Percentiles rank a stretch among this genome's conserved stretches.
Conservation (phyloP, 1,140 invertebrate species). For the Pseudomyrmex sp. region DNA sequence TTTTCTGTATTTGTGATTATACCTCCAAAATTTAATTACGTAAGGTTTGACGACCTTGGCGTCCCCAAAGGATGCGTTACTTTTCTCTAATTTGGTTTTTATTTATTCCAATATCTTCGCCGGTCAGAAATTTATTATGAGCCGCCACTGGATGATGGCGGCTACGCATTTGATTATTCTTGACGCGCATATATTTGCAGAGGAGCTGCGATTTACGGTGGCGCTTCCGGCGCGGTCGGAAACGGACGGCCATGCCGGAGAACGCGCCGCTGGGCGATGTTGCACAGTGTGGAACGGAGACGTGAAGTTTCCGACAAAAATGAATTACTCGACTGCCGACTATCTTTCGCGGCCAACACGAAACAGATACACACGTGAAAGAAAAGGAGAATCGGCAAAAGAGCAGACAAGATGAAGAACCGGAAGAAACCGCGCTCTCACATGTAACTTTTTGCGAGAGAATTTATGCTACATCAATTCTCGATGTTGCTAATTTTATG, state of each 20-base stretch:
- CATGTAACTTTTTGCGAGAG: constrained; percentile 5
- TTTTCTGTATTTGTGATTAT: constrained; percentile 12
- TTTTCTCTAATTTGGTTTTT: not conserved
- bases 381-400: constrained; percentile 33
- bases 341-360: constrained; percentile 49
- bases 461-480: constrained; percentile 41
- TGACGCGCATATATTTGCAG: constrained; percentile 43
- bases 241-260: constrained; percentile 47
- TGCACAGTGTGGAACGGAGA: constrained; percentile 62
- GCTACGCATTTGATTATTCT: constrained; percentile 49
- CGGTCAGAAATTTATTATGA: constrained; percentile 32
- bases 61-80: too few relatives aligned
- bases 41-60: not conserved
- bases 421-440: constrained; percentile 37
- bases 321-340: constrained; percentile 56
- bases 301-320: constrained; percentile 62
- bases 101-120: constrained; percentile 7
- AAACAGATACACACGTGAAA: constrained; percentile 40
- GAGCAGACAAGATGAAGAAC: constrained; percentile 44
- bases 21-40: constrained; percentile 14
- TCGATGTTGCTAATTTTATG: too few relatives aligned
- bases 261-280: constrained; percentile 55
- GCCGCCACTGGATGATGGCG: constrained; percentile 29
- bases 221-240: constrained; percentile 52
- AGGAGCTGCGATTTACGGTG: constrained; percentile 54